Base-by-base conservation (phyloP, 2,113 vertebrate genomes). In the Phainopepla nitens region DNA sequence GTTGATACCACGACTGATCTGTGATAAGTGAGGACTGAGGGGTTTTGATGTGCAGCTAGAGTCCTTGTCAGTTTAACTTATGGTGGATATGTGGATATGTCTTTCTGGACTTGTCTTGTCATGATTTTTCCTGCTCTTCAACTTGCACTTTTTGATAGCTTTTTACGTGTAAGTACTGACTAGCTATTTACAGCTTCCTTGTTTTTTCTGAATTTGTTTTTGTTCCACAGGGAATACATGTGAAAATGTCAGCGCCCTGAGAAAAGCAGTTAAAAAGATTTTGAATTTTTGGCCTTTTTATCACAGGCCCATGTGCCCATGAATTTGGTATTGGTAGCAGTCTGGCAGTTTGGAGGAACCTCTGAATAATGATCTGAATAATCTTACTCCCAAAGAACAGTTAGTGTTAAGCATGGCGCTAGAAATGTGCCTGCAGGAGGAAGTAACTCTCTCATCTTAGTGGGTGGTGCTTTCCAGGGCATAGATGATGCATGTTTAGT, bases 31-130 rank as follows among this genome's bases (percentile, higher is more conserved):
- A 51, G 65, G 89, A 35, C 56, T 90, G 21, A 14, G 49, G 54
- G 53, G 39, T 41, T 89, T 64, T 94, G 89, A 93, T 95, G 82
- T 69, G 72, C 75, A 62, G 71, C 79, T 68, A 14, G 70, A 85
- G 56, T 82, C 69, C 89, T 91, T 94, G 82, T 94, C 94, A 85
- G 76, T 91, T 95, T 79, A 95, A 53, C 21, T 95, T 82, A 68
- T 0, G 1, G 41, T 44, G 65, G 88, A 93, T 89, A 18, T 94
- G 41, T 44, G 65, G 88, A 93, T 89, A 18, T 94, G 82, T 66
- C 86, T 94, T 94, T 82, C 41, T 92, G 79, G 47, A 17, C 78
- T 78, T 83, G 65, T 11, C 89, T 53, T 93, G 88, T 85, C 64
- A 24, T 28, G 23, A 65, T 68, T 82, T 82, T 91, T 90, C 85